Percentiles rank a stretch among this genome's conserved stretches.
These are phyloP conservation scores for Grallaria varia DNA, from an alignment of 2,113 vertebrate species.

Conservation along the genomic window DNA sequence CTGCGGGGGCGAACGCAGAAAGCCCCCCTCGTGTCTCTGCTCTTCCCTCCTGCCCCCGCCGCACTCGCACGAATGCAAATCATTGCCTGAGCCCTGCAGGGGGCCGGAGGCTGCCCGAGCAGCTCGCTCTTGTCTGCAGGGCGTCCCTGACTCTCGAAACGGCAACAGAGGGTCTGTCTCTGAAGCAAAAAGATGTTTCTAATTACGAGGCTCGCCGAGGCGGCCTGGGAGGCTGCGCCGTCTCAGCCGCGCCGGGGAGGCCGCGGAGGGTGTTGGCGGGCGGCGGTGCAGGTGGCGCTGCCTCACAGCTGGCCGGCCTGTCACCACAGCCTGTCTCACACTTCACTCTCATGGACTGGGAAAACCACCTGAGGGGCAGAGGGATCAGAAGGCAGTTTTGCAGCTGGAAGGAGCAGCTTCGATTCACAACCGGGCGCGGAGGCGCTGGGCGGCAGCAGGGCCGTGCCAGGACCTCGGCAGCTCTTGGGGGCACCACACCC, in stretches of 20 bases:
- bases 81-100: neutral
- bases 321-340: neutral
- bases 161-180: neutral
- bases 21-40: neutral
- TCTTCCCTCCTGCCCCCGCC: neutral
- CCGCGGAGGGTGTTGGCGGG: neutral
- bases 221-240: neutral
- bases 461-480: rapidly evolving
- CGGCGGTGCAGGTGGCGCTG: rapidly evolving
- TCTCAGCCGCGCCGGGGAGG: neutral
- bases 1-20: neutral
- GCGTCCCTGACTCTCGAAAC: neutral
- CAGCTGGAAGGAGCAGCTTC: neutral
- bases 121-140: neutral
- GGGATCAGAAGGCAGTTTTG: neutral
- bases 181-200: conserved; percentile 35
- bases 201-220: neutral
- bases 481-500: rapidly evolving
- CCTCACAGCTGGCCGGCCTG: neutral
- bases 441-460: rapidly evolving
- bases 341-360: neutral
- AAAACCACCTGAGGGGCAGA: neutral
- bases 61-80: neutral
- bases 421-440: rapidly evolving
- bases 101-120: neutral